These are phyloP conservation scores for Zapornia atra DNA, from an alignment of 2,113 vertebrate genomes.

Conservation along the genomic window DNA sequence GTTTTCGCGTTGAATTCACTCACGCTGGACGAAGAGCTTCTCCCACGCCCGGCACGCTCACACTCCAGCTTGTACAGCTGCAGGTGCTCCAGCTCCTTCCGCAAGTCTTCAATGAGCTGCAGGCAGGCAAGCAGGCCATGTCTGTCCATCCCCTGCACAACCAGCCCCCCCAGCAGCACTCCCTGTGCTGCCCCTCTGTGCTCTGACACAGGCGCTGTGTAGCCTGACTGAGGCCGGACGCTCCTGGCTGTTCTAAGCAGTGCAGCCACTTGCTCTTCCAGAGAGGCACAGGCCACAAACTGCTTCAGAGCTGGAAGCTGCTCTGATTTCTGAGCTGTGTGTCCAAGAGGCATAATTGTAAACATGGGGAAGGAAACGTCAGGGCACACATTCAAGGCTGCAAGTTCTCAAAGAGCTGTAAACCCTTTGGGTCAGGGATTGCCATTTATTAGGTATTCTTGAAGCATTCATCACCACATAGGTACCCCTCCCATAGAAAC, in stretches of 20 bases:
- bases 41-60: slow-evolving; percentile 84
- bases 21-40: slow-evolving; percentile 81
- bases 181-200: not conserved
- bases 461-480: not conserved
- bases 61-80: slow-evolving; percentile 93
- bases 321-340: not conserved
- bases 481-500: not conserved
- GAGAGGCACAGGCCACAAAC: not conserved
- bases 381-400: not conserved
- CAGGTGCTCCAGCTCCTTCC: slow-evolving; percentile 92
- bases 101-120: slow-evolving; percentile 94
- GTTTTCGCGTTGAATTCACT: slow-evolving; percentile 87
- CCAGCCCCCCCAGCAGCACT: not conserved
- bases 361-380: not conserved
- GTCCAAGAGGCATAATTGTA: not conserved
- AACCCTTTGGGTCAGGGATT: not conserved
- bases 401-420: not conserved
- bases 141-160: not conserved
- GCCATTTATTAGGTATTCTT: not conserved
- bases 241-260: not conserved
- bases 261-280: not conserved
- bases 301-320: not conserved
- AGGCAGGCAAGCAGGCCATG: not conserved
- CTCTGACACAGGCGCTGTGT: not conserved
- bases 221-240: not conserved